Conservation (phyloP, 2,888 invertebrate genomes). For the Anodontia alba region DNA sequence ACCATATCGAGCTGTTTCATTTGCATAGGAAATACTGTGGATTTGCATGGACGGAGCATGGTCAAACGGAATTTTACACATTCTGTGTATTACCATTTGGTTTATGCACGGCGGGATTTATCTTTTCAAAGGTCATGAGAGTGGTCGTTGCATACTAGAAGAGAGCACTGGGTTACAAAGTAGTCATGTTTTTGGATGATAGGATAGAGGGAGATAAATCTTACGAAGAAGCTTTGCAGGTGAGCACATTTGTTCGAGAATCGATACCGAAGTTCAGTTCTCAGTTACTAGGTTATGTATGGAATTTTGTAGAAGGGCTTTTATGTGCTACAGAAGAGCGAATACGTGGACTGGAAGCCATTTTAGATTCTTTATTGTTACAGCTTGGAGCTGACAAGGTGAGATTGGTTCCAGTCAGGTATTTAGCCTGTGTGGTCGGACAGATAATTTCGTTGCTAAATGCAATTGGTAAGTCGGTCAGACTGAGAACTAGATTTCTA, state of each 20-base stretch:
- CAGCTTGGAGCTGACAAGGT: neutral
- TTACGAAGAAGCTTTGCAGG: neutral
- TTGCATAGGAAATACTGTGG: constrained; percentile 6
- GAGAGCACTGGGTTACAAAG: neutral
- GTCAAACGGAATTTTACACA: neutral
- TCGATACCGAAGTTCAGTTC: neutral
- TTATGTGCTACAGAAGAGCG: neutral
- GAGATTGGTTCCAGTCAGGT: neutral
- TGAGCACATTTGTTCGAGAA: neutral
- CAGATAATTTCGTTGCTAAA: neutral
- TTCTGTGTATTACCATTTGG: neutral
- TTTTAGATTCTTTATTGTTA: neutral
- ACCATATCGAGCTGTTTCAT: neutral
- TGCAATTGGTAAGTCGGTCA: neutral
- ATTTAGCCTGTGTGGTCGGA: neutral
- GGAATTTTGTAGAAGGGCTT: neutral
- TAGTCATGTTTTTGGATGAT: no score
- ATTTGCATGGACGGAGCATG: neutral
- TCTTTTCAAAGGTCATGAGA: constrained; percentile 2
- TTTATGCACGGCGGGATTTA: neutral
- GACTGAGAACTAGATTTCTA: neutral
- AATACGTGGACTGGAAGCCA: neutral
- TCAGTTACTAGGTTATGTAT: neutral
- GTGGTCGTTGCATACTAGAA: neutral
- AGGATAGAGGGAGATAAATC: neutral